These are phyloP conservation scores for Pteronotus mesoamericanus DNA, from an alignment of 2,797 vertebrate species.

Conservation along the genomic window DNA sequence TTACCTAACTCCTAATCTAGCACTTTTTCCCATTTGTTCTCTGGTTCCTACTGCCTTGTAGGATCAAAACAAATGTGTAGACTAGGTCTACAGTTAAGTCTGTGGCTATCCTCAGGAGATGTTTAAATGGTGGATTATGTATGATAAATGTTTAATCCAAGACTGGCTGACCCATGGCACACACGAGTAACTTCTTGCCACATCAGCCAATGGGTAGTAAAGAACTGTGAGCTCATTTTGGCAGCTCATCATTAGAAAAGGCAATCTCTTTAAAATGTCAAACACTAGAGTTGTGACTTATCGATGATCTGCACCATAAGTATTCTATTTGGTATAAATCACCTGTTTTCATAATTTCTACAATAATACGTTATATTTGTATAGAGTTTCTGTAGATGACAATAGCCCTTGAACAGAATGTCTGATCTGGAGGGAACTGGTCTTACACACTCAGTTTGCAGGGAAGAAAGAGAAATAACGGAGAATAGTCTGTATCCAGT, in stretches of 20 bases:
- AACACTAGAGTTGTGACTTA: not conserved
- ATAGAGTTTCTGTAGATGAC: not conserved
- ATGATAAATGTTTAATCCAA: not conserved
- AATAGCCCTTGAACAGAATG: not conserved
- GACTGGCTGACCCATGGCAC: not conserved
- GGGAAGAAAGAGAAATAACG: conserved; percentile 22
- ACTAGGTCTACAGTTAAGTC: not conserved
- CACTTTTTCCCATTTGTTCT: not conserved
- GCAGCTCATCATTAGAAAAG: not conserved
- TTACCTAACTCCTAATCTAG: not conserved
- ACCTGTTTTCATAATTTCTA: not conserved
- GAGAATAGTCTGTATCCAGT: not conserved
- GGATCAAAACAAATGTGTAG: not conserved
- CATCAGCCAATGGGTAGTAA: not conserved
- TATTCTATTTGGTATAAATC: not conserved
- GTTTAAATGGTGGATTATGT: not conserved
- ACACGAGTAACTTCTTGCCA: not conserved
- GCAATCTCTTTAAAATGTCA: not conserved
- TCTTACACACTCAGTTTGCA: not conserved
- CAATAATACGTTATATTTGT: not conserved
- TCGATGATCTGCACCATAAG: not conserved
- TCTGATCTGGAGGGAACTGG: not conserved
- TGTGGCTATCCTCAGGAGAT: not conserved
- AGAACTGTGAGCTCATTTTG: not conserved
- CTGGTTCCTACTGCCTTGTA: not conserved